Conservation (phyloP, 2,113 vertebrate species). For the Noturus placidus region DNA sequence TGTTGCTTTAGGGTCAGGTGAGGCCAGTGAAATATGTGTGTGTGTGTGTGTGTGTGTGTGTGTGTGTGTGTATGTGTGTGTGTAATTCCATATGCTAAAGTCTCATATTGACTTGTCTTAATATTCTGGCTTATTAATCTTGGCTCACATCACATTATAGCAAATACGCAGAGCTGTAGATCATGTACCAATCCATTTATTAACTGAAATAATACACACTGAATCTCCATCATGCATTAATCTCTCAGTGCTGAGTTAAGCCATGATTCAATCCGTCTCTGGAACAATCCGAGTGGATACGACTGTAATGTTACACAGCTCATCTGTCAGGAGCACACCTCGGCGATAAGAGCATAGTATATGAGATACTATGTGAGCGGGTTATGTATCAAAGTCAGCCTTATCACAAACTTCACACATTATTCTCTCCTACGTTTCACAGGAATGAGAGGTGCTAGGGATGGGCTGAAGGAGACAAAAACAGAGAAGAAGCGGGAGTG, state of each 20-base stretch:
- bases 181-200: conserved; percentile 48
- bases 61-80: conserved; percentile 25
- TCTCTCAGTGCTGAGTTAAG: conserved; percentile 28
- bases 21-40: conserved; percentile 24
- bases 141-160: not conserved
- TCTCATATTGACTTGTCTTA: conserved; percentile 11
- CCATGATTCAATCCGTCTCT: conserved; percentile 35
- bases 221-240: conserved; percentile 24
- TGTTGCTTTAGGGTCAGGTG: conserved; percentile 38
- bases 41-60: not conserved
- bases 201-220: conserved; percentile 11
- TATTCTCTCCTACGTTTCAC: conserved; percentile 32
- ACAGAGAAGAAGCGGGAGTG: conserved; percentile 6
- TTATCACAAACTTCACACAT: conserved; percentile 33
- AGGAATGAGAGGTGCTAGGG: conserved; percentile 62
- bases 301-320: conserved; percentile 34
- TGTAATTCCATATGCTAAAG: conserved; percentile 25
- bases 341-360: conserved; percentile 37
- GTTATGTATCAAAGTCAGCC: conserved; percentile 31
- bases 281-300: conserved; percentile 20
- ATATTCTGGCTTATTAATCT: conserved; percentile 29
- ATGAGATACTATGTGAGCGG: conserved; percentile 26
- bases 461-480: conserved; percentile 35
- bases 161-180: conserved; percentile 20
- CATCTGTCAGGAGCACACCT: conserved; percentile 33